These are phyloP conservation scores for Archaeoteleia sp. DNA, from an alignment of 2,888 invertebrate genomes.

Conservation along the genomic window DNA sequence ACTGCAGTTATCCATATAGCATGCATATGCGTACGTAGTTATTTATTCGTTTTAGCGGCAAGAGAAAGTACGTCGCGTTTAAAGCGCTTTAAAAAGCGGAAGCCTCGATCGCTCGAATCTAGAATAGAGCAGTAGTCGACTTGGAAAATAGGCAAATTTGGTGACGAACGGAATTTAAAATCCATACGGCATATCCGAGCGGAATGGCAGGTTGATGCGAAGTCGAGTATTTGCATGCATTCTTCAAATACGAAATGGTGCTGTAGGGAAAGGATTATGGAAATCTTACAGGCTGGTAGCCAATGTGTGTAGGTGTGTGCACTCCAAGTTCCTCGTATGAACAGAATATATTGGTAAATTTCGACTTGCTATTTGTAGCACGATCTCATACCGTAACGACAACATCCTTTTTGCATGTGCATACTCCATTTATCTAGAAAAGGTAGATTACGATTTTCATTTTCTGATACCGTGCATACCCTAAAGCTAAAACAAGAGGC, in stretches of 20 bases:
- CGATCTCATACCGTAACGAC: slow-evolving; percentile 22
- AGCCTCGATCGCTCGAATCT: slow-evolving; percentile 10
- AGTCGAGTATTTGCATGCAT: slow-evolving; percentile 31
- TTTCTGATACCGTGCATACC: slow-evolving; percentile 21
- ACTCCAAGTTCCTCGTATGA: slow-evolving; percentile 1
- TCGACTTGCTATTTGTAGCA: slow-evolving; percentile 34
- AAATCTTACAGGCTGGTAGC: slow-evolving; percentile 10
- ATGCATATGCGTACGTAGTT: slow-evolving; percentile 7
- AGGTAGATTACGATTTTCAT: slow-evolving; percentile 27
- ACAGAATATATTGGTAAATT: slow-evolving; percentile 24
- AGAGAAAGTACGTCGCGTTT: background rate
- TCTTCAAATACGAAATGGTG: slow-evolving; percentile 30
- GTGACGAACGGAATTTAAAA: slow-evolving; percentile 29
- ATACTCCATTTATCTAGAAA: slow-evolving; percentile 25
- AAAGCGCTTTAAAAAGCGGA: slow-evolving; percentile 11
- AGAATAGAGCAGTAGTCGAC: slow-evolving; percentile 2
- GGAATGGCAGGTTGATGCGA: slow-evolving; percentile 29
- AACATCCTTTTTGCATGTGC: slow-evolving; percentile 18
- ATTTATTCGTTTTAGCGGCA: slow-evolving; percentile 11
- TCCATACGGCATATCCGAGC: slow-evolving; percentile 29
- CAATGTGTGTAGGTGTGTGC: slow-evolving; percentile 10
- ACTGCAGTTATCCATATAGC: slow-evolving; percentile 5
- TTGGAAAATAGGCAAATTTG: slow-evolving; percentile 22
- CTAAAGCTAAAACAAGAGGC: background rate
- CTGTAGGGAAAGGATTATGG: slow-evolving; percentile 28